Conservation (phyloP, 2,888 invertebrate genomes). For the Oscheius sp. region DNA sequence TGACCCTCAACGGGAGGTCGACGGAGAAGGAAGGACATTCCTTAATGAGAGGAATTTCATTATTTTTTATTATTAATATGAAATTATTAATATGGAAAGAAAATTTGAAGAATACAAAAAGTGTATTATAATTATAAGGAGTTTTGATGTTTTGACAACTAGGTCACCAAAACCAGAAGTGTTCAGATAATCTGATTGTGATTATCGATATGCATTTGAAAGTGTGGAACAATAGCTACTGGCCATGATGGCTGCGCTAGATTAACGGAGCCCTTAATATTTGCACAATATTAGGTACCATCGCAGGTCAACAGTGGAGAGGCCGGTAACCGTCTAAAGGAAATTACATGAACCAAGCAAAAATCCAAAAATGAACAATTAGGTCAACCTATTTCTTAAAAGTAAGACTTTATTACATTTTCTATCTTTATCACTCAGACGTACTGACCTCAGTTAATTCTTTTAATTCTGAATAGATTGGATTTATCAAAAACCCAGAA, state of each 20-base stretch:
- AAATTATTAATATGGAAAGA: background rate
- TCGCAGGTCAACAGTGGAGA: slow-evolving; percentile 25
- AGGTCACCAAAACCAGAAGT: no score
- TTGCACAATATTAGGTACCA: slow-evolving; percentile 32
- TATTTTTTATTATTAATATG: background rate
- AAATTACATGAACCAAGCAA: slow-evolving; percentile 11
- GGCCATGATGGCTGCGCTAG: slow-evolving; percentile 15
- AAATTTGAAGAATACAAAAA: background rate
- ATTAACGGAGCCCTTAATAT: slow-evolving; percentile 21
- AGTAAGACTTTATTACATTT: no score
- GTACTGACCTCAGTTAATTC: no score
- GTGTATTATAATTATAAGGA: background rate
- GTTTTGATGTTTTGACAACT: background rate
- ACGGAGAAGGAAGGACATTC: background rate
- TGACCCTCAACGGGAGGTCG: slow-evolving; percentile 12
- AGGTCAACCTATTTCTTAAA: no score
- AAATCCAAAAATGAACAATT: no score
- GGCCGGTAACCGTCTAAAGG: slow-evolving; percentile 16
- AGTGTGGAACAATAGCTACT: slow-evolving; percentile 1
- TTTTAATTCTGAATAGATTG: no score
- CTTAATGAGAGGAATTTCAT: background rate
- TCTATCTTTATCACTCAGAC: no score
- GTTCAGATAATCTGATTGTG: no score
- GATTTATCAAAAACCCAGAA: no score
- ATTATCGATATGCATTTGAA: no score